These are phyloP conservation scores for Graptemys geographica DNA, from an alignment of 2,797 vertebrate species.

Conservation along the genomic window DNA sequence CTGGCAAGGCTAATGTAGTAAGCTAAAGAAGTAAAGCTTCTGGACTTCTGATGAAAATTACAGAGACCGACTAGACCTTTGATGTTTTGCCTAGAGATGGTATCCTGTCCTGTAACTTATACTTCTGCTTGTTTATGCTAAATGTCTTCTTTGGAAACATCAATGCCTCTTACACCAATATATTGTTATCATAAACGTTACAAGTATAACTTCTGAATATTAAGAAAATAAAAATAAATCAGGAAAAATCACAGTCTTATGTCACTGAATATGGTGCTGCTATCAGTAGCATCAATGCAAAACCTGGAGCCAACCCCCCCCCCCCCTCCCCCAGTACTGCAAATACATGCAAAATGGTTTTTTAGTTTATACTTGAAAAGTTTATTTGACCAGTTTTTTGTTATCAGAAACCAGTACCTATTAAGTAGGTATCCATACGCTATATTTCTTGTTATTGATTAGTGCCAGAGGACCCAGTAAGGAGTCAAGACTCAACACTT, in stretches of 20 bases:
- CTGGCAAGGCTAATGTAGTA: neutral
- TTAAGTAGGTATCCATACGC: neutral
- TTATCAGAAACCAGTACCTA: neutral
- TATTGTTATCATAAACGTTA: neutral
- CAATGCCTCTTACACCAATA: neutral
- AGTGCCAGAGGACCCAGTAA: neutral
- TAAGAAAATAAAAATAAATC: neutral
- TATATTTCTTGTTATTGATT: neutral
- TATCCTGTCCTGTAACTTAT: neutral
- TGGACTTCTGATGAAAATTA: neutral
- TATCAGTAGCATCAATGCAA: neutral
- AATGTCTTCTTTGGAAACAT: accelerated
- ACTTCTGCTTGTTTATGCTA: neutral
- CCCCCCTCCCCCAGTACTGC: neutral
- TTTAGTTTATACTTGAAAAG: neutral
- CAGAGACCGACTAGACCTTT: neutral
- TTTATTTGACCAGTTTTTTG: neutral
- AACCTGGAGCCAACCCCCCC: neutral
- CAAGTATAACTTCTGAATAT: neutral
- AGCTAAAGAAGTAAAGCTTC: neutral
- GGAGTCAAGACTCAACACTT: neutral
- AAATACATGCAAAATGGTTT: neutral
- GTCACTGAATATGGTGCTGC: neutral
- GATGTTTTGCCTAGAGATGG: neutral
- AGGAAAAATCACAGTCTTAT: neutral